Percentiles rank a stretch among this genome's conserved stretches.
These are phyloP conservation scores for Pagetopsis macropterus DNA, from an alignment of 2,797 vertebrate species.

Conservation along the genomic window DNA sequence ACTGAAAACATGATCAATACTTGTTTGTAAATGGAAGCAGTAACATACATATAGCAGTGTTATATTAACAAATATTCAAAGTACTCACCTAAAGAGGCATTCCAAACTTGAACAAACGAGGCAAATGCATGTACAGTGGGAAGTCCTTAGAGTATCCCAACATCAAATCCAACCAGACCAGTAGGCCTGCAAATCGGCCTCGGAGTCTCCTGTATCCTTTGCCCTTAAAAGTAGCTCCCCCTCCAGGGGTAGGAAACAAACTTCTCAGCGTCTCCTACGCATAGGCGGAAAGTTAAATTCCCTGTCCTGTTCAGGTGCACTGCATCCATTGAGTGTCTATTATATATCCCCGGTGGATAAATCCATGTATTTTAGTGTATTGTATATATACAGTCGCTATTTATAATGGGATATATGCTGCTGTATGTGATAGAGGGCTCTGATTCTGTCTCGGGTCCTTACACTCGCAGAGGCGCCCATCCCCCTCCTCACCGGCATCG, in stretches of 20 bases:
- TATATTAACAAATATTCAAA: constrained; percentile 18
- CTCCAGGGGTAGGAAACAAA: constrained; percentile 82
- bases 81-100: constrained; percentile 86
- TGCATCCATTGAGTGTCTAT: constrained; percentile 79
- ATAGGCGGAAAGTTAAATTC: constrained; percentile 83
- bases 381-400: constrained; percentile 83
- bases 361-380: constrained; percentile 81
- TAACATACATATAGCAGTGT: background rate
- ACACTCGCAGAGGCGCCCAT: constrained; percentile 87
- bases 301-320: constrained; percentile 77
- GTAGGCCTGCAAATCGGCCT: constrained; percentile 90
- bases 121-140: constrained; percentile 62
- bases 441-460: constrained; percentile 85
- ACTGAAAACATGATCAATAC: constrained; percentile 58
- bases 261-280: constrained; percentile 84
- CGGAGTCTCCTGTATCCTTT: constrained; percentile 90
- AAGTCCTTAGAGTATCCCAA: constrained; percentile 81
- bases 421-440: constrained; percentile 86
- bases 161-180: constrained; percentile 82
- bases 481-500: constrained; percentile 89
- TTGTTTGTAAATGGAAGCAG: constrained; percentile 20
- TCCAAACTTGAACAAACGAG: constrained; percentile 71
- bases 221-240: constrained; percentile 85
- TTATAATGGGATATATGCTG: constrained; percentile 84
- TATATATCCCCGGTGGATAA: constrained; percentile 68